Evolutionary conservation across 2,888 invertebrate genomes (phyloP).

Genomic region (Drosophila suboccidentalis): DNA sequence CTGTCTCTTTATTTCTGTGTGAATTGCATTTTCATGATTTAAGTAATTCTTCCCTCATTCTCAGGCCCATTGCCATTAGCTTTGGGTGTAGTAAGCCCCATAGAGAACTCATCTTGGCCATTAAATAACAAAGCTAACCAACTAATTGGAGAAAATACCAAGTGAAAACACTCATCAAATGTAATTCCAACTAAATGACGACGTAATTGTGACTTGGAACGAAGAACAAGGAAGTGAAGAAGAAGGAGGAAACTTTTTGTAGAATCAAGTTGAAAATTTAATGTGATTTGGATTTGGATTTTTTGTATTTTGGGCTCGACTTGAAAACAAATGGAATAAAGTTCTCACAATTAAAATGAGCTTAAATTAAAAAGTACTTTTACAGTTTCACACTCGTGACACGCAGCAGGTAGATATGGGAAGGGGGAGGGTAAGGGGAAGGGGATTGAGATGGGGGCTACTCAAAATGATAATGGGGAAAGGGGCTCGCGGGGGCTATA

Average conservation of each 20-base stretch:
- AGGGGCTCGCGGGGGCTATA: not conserved
- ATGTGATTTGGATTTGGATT: conserved; percentile 52
- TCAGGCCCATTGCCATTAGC: conserved; percentile 10
- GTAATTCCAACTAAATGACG: conserved; percentile 65
- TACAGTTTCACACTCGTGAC: conserved; percentile 74
- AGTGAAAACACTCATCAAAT: conserved; percentile 63
- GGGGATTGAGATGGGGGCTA: not conserved
- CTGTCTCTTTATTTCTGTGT: not conserved
- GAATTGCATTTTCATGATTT: conserved; percentile 6
- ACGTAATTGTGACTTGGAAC: conserved; percentile 52
- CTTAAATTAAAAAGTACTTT: conserved; percentile 79
- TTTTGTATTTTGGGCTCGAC: conserved; percentile 8
- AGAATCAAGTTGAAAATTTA: conserved; percentile 54
- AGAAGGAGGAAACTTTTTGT: conserved; percentile 16
- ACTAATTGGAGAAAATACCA: conserved; percentile 62
- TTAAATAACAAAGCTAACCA: conserved; percentile 37
- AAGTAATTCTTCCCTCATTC: conserved; percentile 6
- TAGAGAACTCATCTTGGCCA: conserved; percentile 19
- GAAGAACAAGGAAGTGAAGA: not conserved
- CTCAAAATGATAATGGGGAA: conserved; percentile 34
- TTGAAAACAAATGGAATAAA: conserved; percentile 69
- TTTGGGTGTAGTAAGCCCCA: conserved; percentile 4
- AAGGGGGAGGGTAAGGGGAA: too few species aligned
- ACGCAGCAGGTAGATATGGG: conserved; percentile 22
- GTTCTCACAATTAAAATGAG: conserved; percentile 81